Evolutionary conservation across 2,888 invertebrate species (phyloP).

Genomic region (Dermolepida albohirtum): DNA sequence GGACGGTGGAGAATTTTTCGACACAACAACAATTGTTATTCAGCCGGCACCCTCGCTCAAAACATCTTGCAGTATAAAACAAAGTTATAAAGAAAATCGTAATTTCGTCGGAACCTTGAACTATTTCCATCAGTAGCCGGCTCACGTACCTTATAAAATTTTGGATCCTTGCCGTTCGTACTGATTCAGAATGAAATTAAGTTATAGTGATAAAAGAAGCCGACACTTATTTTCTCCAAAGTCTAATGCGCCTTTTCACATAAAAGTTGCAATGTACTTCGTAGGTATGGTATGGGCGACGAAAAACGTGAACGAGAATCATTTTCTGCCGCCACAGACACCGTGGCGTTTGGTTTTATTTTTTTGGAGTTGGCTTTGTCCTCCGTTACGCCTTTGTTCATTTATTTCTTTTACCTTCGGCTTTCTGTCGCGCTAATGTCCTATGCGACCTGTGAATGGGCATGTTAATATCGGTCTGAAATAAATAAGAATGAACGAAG

Average conservation of each 20-base stretch:
- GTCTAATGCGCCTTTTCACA: constrained; percentile 37
- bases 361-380: too few relatives aligned
- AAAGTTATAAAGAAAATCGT: constrained; percentile 43
- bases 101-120: constrained; percentile 41
- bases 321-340: too few relatives aligned
- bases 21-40: constrained; percentile 24
- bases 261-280: constrained; percentile 20
- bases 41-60: constrained; percentile 19
- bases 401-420: too few relatives aligned
- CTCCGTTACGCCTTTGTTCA: too few relatives aligned
- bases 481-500: too few relatives aligned
- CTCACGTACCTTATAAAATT: constrained; percentile 43
- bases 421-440: too few relatives aligned
- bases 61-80: constrained; percentile 40
- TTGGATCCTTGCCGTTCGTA: constrained; percentile 36
- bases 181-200: constrained; percentile 44
- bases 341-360: too few relatives aligned
- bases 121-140: constrained; percentile 33
- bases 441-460: too few relatives aligned
- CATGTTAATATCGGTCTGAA: too few relatives aligned
- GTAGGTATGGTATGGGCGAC: neutral
- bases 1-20: constrained; percentile 6
- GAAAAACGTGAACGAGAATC: too few relatives aligned
- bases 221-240: constrained; percentile 40
- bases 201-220: constrained; percentile 43